A percentile compares a stretch with the other conserved stretches of the same genome.
Evolutionary conservation across 2,888 invertebrate species (phyloP).

Genomic region (Apoda limacodes): DNA sequence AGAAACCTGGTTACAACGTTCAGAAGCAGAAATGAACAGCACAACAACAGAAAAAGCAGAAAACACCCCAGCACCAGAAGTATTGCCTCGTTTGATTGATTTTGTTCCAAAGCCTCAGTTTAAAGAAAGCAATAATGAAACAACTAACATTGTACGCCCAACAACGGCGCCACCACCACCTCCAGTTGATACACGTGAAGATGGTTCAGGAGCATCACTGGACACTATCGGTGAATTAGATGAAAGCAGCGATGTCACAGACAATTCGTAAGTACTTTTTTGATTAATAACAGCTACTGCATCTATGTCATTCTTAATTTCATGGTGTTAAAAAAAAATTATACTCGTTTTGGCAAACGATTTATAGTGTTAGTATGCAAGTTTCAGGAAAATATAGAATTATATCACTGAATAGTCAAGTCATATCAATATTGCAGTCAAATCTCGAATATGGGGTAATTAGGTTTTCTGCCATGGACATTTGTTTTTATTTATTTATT

Average conservation of each 20-base stretch:
- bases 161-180: slow-evolving; percentile 52
- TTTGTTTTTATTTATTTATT: no score
- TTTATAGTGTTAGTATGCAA: no score
- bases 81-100: slow-evolving; percentile 77
- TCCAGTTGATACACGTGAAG: slow-evolving; percentile 60
- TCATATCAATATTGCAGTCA: no score
- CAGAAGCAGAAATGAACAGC: slow-evolving; percentile 61
- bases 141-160: slow-evolving; percentile 35
- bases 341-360: no score
- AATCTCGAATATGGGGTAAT: no score
- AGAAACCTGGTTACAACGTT: slow-evolving; percentile 59
- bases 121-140: slow-evolving; percentile 40
- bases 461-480: no score
- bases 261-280: slow-evolving; percentile 46
- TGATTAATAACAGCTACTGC: slow-evolving; percentile 5
- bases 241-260: slow-evolving; percentile 63
- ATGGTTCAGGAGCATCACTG: slow-evolving; percentile 70
- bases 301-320: no score
- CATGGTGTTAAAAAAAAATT: no score
- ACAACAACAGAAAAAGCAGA: slow-evolving; percentile 49
- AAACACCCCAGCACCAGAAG: slow-evolving; percentile 47
- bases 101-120: slow-evolving; percentile 75
- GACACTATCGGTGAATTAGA: slow-evolving; percentile 80
- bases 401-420: no score
- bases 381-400: no score